Evolutionary conservation across 2,888 invertebrate species (phyloP).

Genomic region (Cerastis rubricosa): DNA sequence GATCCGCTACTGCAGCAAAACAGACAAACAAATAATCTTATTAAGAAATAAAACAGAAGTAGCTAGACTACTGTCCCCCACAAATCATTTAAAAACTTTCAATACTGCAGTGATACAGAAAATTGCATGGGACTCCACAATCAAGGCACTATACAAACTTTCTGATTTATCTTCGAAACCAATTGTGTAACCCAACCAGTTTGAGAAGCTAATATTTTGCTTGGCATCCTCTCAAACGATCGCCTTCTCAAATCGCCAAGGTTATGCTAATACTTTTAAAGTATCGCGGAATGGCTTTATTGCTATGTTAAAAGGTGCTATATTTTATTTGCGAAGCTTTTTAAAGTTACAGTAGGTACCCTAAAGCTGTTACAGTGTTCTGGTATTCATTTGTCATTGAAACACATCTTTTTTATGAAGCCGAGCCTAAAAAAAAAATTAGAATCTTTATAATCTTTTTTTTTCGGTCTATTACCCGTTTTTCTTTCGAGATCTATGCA

Average conservation of each 20-base stretch:
- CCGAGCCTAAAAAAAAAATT: neutral
- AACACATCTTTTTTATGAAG: neutral
- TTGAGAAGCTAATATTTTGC: constrained; percentile 80
- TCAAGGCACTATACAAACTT: constrained; percentile 59
- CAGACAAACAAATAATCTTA: neutral
- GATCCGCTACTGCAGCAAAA: constrained; percentile 28
- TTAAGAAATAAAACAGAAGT: constrained; percentile 29
- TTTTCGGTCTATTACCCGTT: no score
- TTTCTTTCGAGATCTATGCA: neutral
- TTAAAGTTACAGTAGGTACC: neutral
- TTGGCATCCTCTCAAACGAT: constrained; percentile 81
- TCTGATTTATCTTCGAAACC: constrained; percentile 70
- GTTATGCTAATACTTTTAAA: constrained; percentile 69
- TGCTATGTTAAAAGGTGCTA: constrained; percentile 36
- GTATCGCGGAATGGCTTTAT: constrained; percentile 47
- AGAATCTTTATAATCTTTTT: neutral
- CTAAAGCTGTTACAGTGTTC: neutral
- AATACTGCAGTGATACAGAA: constrained; percentile 47
- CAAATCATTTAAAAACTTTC: constrained; percentile 44
- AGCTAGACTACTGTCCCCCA: neutral
- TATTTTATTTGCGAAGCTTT: constrained; percentile 31
- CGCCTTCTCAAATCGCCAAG: constrained; percentile 73
- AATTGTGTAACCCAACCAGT: constrained; percentile 62
- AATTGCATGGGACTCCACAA: constrained; percentile 55
- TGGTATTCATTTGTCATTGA: neutral